Conservation (phyloP, 2,113 vertebrate species). For the Grantiella picta region DNA sequence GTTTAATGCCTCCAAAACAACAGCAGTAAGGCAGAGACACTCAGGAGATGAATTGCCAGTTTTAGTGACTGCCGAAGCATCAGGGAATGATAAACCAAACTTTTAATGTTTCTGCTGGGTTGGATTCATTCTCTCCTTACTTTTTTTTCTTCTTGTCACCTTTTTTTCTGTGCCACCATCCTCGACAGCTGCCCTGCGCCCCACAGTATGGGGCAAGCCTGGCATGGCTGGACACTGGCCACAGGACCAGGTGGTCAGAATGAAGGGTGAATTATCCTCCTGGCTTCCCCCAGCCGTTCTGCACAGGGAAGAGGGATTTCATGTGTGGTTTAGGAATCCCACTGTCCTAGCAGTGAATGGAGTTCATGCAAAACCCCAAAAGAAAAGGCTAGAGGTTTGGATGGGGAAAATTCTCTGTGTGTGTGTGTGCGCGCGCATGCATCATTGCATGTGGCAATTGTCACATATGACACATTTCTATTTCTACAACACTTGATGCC, state of each 20-base stretch:
- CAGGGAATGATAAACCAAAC: not conserved
- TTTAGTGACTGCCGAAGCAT: not conserved
- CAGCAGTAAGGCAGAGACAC: conserved; percentile 22
- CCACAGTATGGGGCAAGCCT: fast-evolving
- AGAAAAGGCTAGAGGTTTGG: not conserved
- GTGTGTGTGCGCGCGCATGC: no score
- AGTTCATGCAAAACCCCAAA: not conserved
- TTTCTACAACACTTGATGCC: not conserved
- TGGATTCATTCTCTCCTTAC: not conserved
- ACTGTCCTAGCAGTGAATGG: not conserved
- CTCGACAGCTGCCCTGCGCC: not conserved
- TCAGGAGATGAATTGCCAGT: not conserved
- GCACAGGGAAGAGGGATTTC: not conserved
- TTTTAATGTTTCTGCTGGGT: not conserved
- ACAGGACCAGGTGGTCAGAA: fast-evolving
- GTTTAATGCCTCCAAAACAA: conserved; percentile 8
- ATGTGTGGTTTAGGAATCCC: not conserved
- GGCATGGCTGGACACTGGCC: not conserved
- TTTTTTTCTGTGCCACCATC: not conserved
- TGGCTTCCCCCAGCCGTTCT: not conserved
- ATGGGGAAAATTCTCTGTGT: not conserved
- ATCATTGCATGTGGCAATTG: not conserved
- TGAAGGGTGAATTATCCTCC: not conserved
- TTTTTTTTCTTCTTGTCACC: not conserved
- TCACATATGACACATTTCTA: not conserved